Conservation (phyloP, 2,888 invertebrate genomes). For the Mesoligia furuncula region DNA sequence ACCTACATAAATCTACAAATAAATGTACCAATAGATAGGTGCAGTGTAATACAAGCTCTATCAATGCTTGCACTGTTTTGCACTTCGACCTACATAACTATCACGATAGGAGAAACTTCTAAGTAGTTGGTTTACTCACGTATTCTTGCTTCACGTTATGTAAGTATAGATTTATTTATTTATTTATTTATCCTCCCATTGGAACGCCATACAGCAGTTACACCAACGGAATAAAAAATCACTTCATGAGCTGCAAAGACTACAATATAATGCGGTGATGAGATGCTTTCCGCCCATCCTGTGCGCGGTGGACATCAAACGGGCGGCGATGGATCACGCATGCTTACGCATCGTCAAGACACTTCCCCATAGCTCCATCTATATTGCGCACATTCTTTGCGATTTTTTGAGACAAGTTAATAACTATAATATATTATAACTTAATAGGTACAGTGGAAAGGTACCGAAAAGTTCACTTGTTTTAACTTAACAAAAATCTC, state of each 20-base stretch:
- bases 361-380: no score
- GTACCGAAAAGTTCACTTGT: neutral
- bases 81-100: constrained; percentile 37
- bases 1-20: constrained; percentile 5
- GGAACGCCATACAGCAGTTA: no score
- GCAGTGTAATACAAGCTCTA: constrained; percentile 41
- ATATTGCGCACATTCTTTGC: no score
- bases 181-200: no score
- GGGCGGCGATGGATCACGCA: no score
- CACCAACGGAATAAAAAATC: no score
- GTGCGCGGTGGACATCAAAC: no score
- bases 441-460: neutral
- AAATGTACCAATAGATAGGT: constrained; percentile 1
- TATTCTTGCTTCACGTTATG: neutral
- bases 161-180: no score
- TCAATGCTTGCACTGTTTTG: constrained; percentile 53
- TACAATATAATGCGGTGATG: no score
- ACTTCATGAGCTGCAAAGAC: no score
- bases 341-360: no score
- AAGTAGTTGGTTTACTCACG: neutral
- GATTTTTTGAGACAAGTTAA: neutral
- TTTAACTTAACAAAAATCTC: neutral
- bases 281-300: no score
- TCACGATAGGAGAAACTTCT: neutral
- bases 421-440: neutral